Conservation (phyloP, 2,113 vertebrate species). For the Climacteris rufus region DNA sequence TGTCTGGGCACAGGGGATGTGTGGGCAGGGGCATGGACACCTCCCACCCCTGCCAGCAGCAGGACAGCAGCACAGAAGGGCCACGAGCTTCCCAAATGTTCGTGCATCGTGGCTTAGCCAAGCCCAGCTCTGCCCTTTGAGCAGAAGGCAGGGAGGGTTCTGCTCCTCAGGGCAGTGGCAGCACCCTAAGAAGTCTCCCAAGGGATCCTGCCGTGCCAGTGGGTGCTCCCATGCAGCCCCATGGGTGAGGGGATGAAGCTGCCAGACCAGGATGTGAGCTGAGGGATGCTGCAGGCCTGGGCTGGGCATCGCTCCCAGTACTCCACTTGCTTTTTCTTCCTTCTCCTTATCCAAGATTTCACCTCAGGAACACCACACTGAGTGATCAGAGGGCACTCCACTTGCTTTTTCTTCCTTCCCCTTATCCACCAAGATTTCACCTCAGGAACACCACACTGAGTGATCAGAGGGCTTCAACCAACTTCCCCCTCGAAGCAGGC, state of each 20-base stretch:
- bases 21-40: accelerated
- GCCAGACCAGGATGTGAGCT: accelerated
- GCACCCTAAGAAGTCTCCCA: not conserved
- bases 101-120: accelerated
- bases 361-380: not conserved
- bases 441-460: not conserved
- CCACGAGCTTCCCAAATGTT: not conserved
- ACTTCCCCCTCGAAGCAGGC: accelerated
- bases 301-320: not conserved
- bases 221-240: not conserved
- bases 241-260: not conserved
- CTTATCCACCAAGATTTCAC: not conserved
- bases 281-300: not conserved
- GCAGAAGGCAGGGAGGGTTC: not conserved
- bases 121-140: not conserved
- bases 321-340: not conserved
- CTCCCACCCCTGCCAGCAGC: not conserved
- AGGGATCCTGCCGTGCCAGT: not conserved
- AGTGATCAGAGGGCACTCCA: not conserved
- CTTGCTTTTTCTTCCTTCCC: not conserved
- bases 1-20: accelerated
- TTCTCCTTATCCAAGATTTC: not conserved
- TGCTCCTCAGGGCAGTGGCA: not conserved
- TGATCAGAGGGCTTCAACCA: not conserved
- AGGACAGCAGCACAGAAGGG: not conserved